These are phyloP conservation scores for Plebejus melissa DNA, from an alignment of 2,888 invertebrate species.

Conservation along the genomic window DNA sequence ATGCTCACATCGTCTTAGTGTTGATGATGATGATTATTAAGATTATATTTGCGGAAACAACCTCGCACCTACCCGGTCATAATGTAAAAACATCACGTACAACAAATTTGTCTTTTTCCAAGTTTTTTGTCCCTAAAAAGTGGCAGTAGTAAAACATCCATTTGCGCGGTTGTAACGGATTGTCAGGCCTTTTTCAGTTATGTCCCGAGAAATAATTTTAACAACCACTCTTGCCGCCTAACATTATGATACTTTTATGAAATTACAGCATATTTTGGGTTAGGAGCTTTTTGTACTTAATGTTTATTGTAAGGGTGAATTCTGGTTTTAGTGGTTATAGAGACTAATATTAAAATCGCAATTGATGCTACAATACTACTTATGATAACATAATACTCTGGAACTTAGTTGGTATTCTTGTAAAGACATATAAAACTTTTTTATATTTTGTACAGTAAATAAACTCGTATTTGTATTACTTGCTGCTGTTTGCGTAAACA, in stretches of 20 bases:
- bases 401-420: too few relatives aligned
- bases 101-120: conserved; percentile 57
- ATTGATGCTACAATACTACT: background rate
- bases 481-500: too few relatives aligned
- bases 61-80: conserved; percentile 34
- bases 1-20: background rate
- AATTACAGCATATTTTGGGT: background rate
- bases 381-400: too few relatives aligned
- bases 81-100: conserved; percentile 58
- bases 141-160: conserved; percentile 59
- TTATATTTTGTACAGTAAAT: too few relatives aligned
- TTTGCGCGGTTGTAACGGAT: conserved; percentile 41
- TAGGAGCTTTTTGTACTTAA: background rate
- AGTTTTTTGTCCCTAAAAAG: conserved; percentile 58
- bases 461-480: too few relatives aligned
- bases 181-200: conserved; percentile 22
- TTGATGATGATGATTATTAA: conserved; percentile 25
- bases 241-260: conserved; percentile 15
- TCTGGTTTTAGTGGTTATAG: background rate
- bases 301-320: background rate
- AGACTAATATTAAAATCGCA: background rate
- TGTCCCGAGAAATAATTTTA: conserved; percentile 16
- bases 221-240: conserved; percentile 15
- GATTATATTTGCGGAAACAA: conserved; percentile 10
- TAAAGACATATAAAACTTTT: too few relatives aligned